Evolutionary conservation across 2,113 vertebrate genomes (phyloP), one percentile per base, ranked within the genome.

Genomic region (Columba livia): DNA sequence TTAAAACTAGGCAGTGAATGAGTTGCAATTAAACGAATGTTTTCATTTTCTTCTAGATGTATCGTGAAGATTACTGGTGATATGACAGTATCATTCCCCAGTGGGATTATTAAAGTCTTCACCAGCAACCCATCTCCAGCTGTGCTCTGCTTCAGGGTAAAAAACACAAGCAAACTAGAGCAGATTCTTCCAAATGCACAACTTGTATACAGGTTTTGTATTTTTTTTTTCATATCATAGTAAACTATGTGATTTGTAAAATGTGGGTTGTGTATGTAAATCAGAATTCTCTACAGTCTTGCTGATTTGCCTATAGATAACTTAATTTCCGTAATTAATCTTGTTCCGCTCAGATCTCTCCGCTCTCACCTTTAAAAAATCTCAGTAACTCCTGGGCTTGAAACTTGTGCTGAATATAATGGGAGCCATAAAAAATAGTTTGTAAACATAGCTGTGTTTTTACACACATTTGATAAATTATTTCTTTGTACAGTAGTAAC

Each of bases 61-160:
- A 99, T 99, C 94, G 99, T 99, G 96, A 99, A 99, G 98, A 99
- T 99, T 89, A 99, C 99, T 67, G 99, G 99, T 83, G 99, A 99
- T 86, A 98, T 99, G 99, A 99, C 99, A 9, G 85, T 99, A 62
- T 99, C 99, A 15, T 99, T 99, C 97, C 99, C 99, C 87, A 99
- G 98, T 89, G 99, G 99, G 79, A 99, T 99, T 97, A 99, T 99
- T 98, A 99, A 99, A 98, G 98, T 99, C 79, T 99, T 99, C 96
- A 99, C 99, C 79, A 98, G 97, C 97, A 99, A 99, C 97, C 99
- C 99, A 26, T 99, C 99, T 87, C 99, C 99, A 42, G 98, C 99
- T 70, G 98, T 99, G 81, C 98, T 99, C 31, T 98, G 98, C 97
- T 99, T 99, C 97, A 98, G 98, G 83, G 98, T 99, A 94, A 99